phyloP scores from a whole-genome alignment of 2,113 vertebrate species.

The Aphyosemion australe region DNA sequence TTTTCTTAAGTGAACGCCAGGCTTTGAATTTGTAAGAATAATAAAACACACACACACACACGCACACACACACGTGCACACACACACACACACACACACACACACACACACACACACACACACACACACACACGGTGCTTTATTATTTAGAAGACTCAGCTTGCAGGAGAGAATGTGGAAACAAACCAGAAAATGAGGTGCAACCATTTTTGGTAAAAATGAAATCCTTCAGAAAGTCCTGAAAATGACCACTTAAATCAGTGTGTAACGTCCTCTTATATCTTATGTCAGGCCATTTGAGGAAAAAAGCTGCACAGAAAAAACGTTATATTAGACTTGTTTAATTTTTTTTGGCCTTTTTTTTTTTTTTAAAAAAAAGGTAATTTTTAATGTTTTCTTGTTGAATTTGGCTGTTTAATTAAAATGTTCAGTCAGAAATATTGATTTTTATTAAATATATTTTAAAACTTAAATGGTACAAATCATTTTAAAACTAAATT shows the following conservation, averaged over 20 bases:
- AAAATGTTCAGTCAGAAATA: background rate
- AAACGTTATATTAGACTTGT: slow-evolving; percentile 62
- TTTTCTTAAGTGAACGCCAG: slow-evolving; percentile 14
- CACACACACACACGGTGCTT: no score
- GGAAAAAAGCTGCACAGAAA: slow-evolving; percentile 77
- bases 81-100: no score
- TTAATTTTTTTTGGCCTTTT: slow-evolving; percentile 3
- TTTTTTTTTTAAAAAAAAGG: background rate
- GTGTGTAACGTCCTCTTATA: slow-evolving; percentile 72
- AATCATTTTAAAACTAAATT: background rate
- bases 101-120: no score
- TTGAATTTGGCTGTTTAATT: background rate
- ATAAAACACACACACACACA: no score
- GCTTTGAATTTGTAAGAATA: slow-evolving; percentile 54
- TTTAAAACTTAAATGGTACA: background rate
- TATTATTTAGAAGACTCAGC: slow-evolving; percentile 75
- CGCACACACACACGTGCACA: no score
- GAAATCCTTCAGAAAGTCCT: slow-evolving; percentile 71
- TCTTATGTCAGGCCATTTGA: slow-evolving; percentile 76
- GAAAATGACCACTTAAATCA: slow-evolving; percentile 87
- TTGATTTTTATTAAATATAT: background rate
- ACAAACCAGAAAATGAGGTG: slow-evolving; percentile 70
- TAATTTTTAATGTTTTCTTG: background rate
- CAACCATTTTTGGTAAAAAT: slow-evolving; percentile 86
- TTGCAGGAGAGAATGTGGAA: slow-evolving; percentile 16